phyloP scores from a whole-genome alignment of 2,888 invertebrate genomes.

The Cataglyphis rosenhaueri region DNA sequence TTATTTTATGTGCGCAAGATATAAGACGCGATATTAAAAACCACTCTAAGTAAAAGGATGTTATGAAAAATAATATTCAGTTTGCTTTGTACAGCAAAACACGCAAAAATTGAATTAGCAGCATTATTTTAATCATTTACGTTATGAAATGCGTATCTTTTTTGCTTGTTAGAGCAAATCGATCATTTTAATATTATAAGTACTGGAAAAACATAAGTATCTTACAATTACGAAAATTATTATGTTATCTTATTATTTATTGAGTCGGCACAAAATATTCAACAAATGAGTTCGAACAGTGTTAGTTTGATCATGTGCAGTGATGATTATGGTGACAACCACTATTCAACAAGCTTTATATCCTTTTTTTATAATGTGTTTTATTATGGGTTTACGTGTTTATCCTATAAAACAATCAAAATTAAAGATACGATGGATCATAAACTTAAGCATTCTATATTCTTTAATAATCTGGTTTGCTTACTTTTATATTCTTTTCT shows the following conservation, averaged over 20 bases:
- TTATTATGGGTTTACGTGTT: not conserved
- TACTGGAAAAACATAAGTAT: not conserved
- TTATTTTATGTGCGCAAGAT: not conserved
- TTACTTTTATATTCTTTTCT: not conserved
- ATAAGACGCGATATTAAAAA: not conserved
- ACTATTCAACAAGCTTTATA: not conserved
- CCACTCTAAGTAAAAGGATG: not conserved
- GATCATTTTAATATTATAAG: slow-evolving; percentile 24
- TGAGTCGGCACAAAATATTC: not conserved
- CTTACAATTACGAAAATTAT: not conserved
- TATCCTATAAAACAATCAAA: not conserved
- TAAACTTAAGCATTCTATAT: not conserved
- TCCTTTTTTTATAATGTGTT: not conserved
- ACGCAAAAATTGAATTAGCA: not conserved
- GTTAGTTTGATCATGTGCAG: not conserved
- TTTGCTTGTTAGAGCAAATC: not conserved
- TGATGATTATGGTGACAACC: not conserved
- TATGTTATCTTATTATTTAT: not conserved
- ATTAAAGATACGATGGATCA: not conserved
- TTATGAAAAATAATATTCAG: not conserved
- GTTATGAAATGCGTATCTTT: not conserved
- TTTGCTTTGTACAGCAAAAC: not conserved
- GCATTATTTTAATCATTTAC: not conserved
- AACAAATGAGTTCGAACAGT: not conserved
- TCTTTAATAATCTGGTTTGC: not conserved